phyloP scores from a whole-genome alignment of 64 coral and sea anemone species.

The Porites lutea region DNA sequence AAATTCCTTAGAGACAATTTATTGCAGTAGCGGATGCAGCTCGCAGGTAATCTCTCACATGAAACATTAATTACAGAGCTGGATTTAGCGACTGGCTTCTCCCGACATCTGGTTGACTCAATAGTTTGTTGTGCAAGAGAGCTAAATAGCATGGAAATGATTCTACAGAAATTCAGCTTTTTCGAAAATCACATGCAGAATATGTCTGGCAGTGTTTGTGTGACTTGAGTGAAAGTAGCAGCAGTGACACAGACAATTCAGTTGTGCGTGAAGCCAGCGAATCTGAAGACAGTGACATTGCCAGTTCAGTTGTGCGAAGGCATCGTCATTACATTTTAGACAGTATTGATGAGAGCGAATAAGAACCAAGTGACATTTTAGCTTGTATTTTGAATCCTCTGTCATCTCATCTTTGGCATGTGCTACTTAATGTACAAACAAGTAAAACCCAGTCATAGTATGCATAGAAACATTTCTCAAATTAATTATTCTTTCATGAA shows the following conservation, averaged over 20 bases:
- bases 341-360: neutral
- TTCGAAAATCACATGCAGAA: conserved; percentile 31
- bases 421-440: too few species aligned
- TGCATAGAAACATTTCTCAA: too few species aligned
- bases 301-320: neutral
- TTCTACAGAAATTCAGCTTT: conserved; percentile 33
- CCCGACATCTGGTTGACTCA: conserved; percentile 26
- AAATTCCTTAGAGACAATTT: conserved; percentile 26
- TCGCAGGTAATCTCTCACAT: conserved; percentile 28
- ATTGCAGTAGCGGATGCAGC: conserved; percentile 27
- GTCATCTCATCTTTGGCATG: too few species aligned
- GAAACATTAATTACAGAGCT: conserved; percentile 71
- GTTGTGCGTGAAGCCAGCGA: neutral
- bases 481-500: too few species aligned
- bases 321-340: conserved; percentile 2
- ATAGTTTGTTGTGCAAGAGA: conserved; percentile 25
- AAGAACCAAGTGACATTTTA: neutral
- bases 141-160: conserved; percentile 30
- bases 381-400: neutral
- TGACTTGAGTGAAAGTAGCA: conserved; percentile 27
- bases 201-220: conserved; percentile 41
- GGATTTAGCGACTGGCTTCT: conserved; percentile 76
- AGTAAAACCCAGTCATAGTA: too few species aligned
- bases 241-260: conserved; percentile 2
- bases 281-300: conserved; percentile 25